Conservation (phyloP, 2,797 vertebrate genomes). For the Oreochromis grahami region DNA sequence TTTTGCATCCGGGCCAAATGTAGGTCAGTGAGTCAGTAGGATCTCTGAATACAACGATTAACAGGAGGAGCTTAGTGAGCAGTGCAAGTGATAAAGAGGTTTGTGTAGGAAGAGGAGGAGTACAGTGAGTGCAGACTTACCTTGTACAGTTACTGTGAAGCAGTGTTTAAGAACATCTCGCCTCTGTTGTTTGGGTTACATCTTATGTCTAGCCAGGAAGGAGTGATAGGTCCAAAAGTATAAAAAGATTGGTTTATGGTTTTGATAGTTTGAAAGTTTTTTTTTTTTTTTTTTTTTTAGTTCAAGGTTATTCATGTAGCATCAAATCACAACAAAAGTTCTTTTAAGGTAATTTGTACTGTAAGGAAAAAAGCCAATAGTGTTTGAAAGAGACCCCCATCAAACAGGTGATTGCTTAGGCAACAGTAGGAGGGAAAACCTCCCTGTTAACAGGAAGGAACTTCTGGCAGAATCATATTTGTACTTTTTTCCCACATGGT, state of each 20-base stretch:
- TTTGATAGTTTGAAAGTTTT: background rate
- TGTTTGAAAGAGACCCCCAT: background rate
- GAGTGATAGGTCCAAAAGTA: background rate
- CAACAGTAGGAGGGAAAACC: background rate
- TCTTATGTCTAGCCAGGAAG: background rate
- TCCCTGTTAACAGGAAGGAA: background rate
- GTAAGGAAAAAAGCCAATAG: rapidly evolving
- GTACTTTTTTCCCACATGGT: background rate
- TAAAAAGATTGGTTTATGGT: background rate
- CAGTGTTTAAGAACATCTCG: background rate
- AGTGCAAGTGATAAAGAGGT: background rate
- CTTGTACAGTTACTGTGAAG: background rate
- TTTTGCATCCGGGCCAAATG: constrained; percentile 25
- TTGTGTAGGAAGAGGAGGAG: background rate
- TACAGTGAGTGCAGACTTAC: background rate
- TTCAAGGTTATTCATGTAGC: background rate
- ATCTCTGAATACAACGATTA: background rate
- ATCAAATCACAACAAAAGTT: background rate
- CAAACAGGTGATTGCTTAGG: background rate
- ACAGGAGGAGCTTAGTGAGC: background rate
- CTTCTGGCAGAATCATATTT: background rate
- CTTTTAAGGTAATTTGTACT: background rate
- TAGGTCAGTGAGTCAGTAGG: constrained; percentile 44
- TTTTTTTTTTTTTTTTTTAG: background rate
- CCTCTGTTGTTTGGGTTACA: background rate